Base-by-base conservation (phyloP, 2,797 vertebrate genomes). In the Trachops cirrhosus region DNA sequence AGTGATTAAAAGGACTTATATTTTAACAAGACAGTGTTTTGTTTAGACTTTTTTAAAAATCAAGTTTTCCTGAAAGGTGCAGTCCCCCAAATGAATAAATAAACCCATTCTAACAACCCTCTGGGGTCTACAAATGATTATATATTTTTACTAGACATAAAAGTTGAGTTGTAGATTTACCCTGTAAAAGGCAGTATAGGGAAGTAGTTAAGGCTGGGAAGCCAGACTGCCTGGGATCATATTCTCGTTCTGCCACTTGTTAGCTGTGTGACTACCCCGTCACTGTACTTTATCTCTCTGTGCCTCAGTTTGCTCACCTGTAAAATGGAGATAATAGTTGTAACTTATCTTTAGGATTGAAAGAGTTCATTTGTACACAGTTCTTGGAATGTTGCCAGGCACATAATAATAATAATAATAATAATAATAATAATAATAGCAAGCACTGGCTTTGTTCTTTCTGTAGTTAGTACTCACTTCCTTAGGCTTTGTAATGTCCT, bases 21-120 rank as follows among this genome's bases (percentile, higher is more conserved):
- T 93, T 90, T 96, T 95, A 71, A 74, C 54, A 88, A 62, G n/a
- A 46, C 3, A 41, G 15, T 5, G 91, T 78, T 93, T 80, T 48
- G 6, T 9, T 50, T 37, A 62, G 39, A 52, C 16, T 87, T 71
- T 71, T 46, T 64, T 64, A 64, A 46, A 52, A 75, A 44, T 82
- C 29, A 90, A 57, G 62, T 57, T 92, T 93, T 80, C 11, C 26
- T 68, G 12, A 70, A 91, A 92, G 9, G 16, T 87, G 16, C 21
- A 89, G 29, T 50, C 86, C 84, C 16, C 46, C 67, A 92, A 91
- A 71, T 73, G 75, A 95, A 11, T 82, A 57, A 77, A n/a, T 74
- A 64, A 62, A 10, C 26, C 15, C 24, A 6, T 34, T 94, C 82
- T 91, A 93, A 52, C 11, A 1, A 16, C 34, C 22, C 14, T 89